These are phyloP conservation scores for Mustelus asterias DNA, from an alignment of 2,113 vertebrate species.

Conservation along the genomic window DNA sequence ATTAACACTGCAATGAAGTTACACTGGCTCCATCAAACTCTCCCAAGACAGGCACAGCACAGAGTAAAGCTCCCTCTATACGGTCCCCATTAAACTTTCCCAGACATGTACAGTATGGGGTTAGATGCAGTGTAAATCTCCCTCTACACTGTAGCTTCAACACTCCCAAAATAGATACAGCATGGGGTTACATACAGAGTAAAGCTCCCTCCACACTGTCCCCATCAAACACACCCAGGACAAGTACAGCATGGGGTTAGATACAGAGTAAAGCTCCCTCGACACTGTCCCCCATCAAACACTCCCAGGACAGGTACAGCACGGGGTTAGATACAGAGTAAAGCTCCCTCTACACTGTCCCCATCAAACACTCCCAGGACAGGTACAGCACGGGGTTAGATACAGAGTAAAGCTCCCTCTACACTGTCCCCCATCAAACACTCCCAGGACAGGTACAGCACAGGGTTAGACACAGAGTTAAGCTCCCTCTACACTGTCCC, in stretches of 20 bases:
- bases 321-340: background rate
- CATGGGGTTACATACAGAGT: background rate
- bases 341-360: background rate
- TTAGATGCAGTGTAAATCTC: too few relatives aligned
- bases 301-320: background rate
- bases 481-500: background rate
- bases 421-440: background rate
- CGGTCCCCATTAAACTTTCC: too few relatives aligned
- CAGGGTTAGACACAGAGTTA: background rate
- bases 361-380: background rate
- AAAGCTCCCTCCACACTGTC: background rate
- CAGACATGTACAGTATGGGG: too few relatives aligned
- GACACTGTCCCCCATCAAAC: background rate
- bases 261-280: background rate
- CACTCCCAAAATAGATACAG: background rate
- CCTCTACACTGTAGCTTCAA: too few relatives aligned
- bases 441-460: background rate
- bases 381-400: background rate
- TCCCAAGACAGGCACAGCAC: too few relatives aligned
- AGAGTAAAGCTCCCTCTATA: too few relatives aligned
- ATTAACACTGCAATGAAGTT: too few relatives aligned
- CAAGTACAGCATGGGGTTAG: background rate
- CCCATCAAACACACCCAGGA: background rate
- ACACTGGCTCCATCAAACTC: too few relatives aligned
- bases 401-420: background rate